phyloP scores from a whole-genome alignment of 2,113 vertebrate genomes.

The Poeciliopsis occidentalis region DNA sequence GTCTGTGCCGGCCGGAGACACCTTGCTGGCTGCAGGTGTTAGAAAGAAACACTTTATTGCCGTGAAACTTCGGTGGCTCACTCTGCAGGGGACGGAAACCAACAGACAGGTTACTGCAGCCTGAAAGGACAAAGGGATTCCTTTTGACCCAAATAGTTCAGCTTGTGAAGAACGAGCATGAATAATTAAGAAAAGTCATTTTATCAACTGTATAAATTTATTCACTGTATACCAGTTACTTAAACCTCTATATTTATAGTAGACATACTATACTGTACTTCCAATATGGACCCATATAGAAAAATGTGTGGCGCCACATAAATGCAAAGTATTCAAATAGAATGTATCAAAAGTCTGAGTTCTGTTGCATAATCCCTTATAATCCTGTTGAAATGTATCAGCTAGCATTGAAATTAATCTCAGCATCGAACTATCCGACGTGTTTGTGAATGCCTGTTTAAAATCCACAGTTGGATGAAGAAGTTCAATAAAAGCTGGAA shows the following conservation, averaged over 20 bases:
- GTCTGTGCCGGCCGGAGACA: slow-evolving; percentile 63
- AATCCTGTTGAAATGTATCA: not conserved
- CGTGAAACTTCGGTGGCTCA: not conserved
- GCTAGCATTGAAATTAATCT: too few species aligned
- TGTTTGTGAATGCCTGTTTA: too few species aligned
- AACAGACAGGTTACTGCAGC: slow-evolving; percentile 1
- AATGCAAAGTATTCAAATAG: too few species aligned
- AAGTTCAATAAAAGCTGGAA: too few species aligned
- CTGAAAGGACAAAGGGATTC: slow-evolving; percentile 7
- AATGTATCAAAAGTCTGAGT: not conserved
- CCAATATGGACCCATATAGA: too few species aligned
- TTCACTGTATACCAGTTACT: not conserved
- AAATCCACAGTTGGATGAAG: too few species aligned
- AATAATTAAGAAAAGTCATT: not conserved
- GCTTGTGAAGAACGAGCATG: not conserved
- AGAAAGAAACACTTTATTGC: not conserved
- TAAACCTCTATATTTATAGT: not conserved
- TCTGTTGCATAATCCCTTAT: not conserved
- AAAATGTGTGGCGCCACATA: too few species aligned
- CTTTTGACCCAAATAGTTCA: not conserved
- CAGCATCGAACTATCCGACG: too few species aligned
- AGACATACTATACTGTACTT: not conserved
- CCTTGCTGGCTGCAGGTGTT: slow-evolving; percentile 67
- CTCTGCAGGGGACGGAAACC: not conserved
- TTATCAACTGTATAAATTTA: not conserved